A percentile compares a stretch with the other conserved stretches of the same genome.
phyloP scores from a whole-genome alignment of 2,797 vertebrate genomes.

The Oreonectes daqikongensis region DNA sequence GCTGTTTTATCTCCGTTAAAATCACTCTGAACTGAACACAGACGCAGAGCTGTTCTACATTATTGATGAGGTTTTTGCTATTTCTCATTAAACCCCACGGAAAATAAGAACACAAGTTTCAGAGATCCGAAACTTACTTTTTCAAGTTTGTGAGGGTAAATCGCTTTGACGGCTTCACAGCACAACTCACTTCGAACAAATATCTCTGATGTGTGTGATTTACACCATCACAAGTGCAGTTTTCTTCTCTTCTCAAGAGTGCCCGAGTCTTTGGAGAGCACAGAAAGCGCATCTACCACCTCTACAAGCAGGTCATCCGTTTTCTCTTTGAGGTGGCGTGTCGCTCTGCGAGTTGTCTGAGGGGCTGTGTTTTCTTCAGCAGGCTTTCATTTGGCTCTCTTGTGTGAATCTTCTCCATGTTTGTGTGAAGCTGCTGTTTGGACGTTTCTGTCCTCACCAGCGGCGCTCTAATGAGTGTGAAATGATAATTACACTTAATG shows the following conservation, averaged over 20 bases:
- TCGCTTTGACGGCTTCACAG: constrained; percentile 15
- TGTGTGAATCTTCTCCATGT: constrained; percentile 6
- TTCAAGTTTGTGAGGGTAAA: constrained; percentile 24
- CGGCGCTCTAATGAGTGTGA: constrained; percentile 39
- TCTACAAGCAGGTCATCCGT: neutral
- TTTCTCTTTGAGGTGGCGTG: neutral
- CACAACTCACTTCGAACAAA: constrained; percentile 8
- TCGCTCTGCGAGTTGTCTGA: neutral
- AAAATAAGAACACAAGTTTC: constrained; percentile 33
- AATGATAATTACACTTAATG: constrained; percentile 38
- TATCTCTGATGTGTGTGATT: constrained; percentile 16
- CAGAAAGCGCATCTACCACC: constrained; percentile 4
- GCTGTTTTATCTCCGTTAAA: constrained; percentile 40
- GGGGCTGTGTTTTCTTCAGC: neutral
- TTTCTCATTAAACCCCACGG: constrained; percentile 29
- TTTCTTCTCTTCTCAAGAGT: constrained; percentile 5
- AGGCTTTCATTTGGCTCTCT: constrained; percentile 2
- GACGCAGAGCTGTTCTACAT: constrained; percentile 29
- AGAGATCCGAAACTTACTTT: neutral
- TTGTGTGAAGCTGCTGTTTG: constrained; percentile 24
- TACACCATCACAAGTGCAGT: constrained; percentile 5
- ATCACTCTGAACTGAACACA: constrained; percentile 32
- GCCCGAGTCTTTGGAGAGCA: constrained; percentile 2
- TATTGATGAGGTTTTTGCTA: constrained; percentile 49
- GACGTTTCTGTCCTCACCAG: neutral